These are phyloP conservation scores for Pygoscelis adeliae DNA, from an alignment of 2,113 vertebrate species.

Conservation along the genomic window DNA sequence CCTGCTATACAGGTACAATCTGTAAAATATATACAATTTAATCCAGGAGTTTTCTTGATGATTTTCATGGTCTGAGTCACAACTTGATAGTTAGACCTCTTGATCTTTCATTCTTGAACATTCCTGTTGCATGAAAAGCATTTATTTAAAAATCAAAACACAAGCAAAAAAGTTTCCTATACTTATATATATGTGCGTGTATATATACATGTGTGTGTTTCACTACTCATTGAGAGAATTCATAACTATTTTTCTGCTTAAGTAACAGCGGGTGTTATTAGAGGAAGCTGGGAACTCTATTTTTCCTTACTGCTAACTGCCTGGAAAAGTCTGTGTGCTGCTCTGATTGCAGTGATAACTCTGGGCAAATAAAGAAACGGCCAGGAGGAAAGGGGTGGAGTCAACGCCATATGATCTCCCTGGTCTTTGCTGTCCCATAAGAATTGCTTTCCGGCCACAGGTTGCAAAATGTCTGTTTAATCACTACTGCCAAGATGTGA, in stretches of 20 bases:
- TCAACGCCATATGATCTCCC: not conserved
- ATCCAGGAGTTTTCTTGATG: not conserved
- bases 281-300: not conserved
- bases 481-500: not conserved
- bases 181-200: not conserved
- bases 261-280: not conserved
- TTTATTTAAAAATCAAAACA: not conserved
- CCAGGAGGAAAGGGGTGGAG: not conserved
- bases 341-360: conserved; percentile 15
- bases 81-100: not conserved
- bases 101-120: not conserved
- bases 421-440: not conserved
- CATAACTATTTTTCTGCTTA: not conserved
- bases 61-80: not conserved
- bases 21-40: not conserved
- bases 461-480: not conserved
- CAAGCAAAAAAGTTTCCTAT: not conserved
- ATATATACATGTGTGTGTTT: not conserved
- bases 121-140: not conserved
- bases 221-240: not conserved
- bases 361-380: not conserved
- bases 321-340: not conserved
- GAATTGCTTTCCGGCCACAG: not conserved
- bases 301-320: not conserved
- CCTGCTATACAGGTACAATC: not conserved